phyloP scores from a whole-genome alignment of 2,113 vertebrate species.

The Tragelaphus strepsiceros region DNA sequence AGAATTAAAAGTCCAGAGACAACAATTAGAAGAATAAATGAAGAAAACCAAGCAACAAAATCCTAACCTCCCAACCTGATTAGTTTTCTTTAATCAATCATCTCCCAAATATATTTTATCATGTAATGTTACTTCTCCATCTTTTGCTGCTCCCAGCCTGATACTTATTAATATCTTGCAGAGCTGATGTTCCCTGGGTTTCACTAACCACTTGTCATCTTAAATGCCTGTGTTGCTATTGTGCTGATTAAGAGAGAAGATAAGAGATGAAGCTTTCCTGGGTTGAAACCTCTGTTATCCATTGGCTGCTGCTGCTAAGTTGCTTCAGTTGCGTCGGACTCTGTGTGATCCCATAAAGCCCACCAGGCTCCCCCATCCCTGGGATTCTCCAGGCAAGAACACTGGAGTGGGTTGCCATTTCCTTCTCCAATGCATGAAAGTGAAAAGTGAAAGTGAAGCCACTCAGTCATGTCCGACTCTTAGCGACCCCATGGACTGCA shows the following conservation, averaged over 20 bases:
- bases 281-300: not conserved
- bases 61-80: not conserved
- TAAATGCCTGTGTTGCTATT: not conserved
- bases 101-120: not conserved
- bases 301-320: not conserved
- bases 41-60: not conserved
- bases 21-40: not conserved
- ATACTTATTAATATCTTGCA: not conserved
- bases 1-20: not conserved
- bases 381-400: no score
- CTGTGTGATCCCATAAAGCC: no score
- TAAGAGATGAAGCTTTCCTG: not conserved
- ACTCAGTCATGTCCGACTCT: no score
- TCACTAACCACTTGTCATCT: not conserved
- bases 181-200: no score
- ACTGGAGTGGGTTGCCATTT: no score
- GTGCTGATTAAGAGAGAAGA: not conserved
- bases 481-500: no score
- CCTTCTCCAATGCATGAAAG: no score
- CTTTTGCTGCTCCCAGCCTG: not conserved
- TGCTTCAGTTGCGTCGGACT: no score
- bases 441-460: no score
- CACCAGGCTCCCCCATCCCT: no score
- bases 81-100: not conserved
- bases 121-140: no score